Conservation (phyloP, 1,140 invertebrate species). For the Drosophila paulistorum region DNA sequence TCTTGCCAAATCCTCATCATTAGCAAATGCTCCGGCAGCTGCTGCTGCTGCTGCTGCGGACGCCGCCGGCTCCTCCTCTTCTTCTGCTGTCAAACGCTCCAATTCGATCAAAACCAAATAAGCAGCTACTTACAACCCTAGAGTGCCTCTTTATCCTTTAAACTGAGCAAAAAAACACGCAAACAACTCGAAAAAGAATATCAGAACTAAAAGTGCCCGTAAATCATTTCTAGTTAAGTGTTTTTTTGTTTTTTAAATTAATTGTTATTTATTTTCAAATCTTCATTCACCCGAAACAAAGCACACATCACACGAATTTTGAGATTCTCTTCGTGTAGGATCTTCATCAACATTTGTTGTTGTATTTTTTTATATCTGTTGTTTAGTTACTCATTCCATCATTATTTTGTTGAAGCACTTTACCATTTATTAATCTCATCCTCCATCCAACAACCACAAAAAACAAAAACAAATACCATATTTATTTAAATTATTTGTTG, state of each 20-base stretch:
- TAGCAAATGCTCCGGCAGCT: slow-evolving; percentile 12
- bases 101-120: slow-evolving; percentile 73
- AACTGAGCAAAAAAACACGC: slow-evolving; percentile 21
- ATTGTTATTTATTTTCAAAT: slow-evolving; percentile 6
- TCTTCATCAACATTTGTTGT: background rate
- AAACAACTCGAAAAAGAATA: slow-evolving; percentile 1
- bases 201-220: slow-evolving; percentile 51
- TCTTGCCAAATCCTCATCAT: slow-evolving; percentile 45
- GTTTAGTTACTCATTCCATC: slow-evolving; percentile 8
- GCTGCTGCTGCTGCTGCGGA: background rate
- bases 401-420: background rate
- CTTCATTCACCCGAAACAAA: background rate
- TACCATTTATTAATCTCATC: slow-evolving; percentile 5
- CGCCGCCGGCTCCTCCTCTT: background rate
- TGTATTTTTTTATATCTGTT: slow-evolving; percentile 1
- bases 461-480: slow-evolving; percentile 18
- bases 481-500: slow-evolving; percentile 75
- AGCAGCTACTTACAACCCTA: slow-evolving; percentile 17
- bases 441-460: slow-evolving; percentile 16
- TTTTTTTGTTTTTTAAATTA: slow-evolving; percentile 4
- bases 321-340: background rate
- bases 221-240: slow-evolving; percentile 36
- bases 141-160: slow-evolving; percentile 39
- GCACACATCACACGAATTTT: background rate
- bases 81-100: slow-evolving; percentile 50